Evolutionary conservation across 2,888 invertebrate species (phyloP), one percentile per base, ranked within the genome.

Genomic region (Zonitis immaculata): DNA sequence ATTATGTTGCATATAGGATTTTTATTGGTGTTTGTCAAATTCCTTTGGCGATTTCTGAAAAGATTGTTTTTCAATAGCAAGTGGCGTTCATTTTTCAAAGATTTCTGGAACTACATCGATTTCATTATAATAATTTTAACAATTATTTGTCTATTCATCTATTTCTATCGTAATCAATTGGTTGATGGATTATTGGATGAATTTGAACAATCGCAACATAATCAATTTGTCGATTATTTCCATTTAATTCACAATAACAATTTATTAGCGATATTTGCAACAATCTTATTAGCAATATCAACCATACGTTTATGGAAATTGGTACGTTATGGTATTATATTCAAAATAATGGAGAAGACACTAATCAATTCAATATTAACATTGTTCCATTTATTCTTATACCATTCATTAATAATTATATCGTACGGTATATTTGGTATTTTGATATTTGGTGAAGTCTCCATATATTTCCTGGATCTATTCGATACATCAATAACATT

Each of bases 251-350:
- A 51, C 20, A 55, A 63, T 6, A 68, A 70, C 18, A 51, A 48
- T 3, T 30, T 54, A n/a, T 56, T 70, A 12, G 66, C 62, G 1
- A 18, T 62, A 0, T 39, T 67, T 6, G 63, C 66, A 1, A 65
- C 68, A 6, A 14, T 60, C 26, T 52, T 72, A 25, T 64, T 72
- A 9, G 63, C 66, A 49, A 49, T 70, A 7, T 62, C 70, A 1
- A 72, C 70, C 3, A 47, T 72, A 6, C 62, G 71, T 9, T 50
- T 71, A 0, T 72, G 72, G 72, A 69, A 68, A 42, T 39, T 71
- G 47, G 52, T 71, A 14, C 60, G 69, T 49, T 70, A 68, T 51
- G 54, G 67, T 35, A 35, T 60, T 2, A 66, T 71, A 25, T 67
- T 72, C 49, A 59, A 57, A 51, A 51, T 69, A 12, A 63, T 64